These are phyloP conservation scores for Amniataba percoides DNA, from an alignment of 2,797 vertebrate species.

Conservation along the genomic window DNA sequence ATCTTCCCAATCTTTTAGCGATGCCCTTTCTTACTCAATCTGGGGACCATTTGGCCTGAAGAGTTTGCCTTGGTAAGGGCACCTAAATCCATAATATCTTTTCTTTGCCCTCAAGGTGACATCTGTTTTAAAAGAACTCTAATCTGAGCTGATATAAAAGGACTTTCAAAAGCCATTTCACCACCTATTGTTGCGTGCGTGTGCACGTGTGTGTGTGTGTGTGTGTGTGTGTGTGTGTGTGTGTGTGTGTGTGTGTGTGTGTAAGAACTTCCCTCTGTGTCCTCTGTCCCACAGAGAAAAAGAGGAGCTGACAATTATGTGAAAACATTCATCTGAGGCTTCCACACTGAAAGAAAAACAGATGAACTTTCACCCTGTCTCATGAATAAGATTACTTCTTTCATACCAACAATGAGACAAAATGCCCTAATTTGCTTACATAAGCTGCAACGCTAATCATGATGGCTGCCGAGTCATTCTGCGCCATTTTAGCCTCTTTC, in stretches of 20 bases:
- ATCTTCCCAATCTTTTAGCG: constrained; percentile 12
- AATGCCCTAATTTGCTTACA: constrained; percentile 37
- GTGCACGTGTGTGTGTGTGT: constrained; percentile 6
- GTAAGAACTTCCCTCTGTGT: constrained; percentile 27
- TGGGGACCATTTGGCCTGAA: constrained; percentile 30
- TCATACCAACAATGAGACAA: constrained; percentile 40
- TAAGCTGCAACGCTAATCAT: constrained; percentile 25
- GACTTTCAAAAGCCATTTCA: constrained; percentile 71
- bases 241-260: constrained; percentile 14
- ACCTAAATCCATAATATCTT: constrained; percentile 76
- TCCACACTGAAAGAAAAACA: constrained; percentile 29
- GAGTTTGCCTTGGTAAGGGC: constrained; percentile 43
- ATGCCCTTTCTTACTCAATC: constrained; percentile 48
- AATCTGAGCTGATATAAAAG: constrained; percentile 74
- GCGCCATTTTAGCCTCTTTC: constrained; percentile 33
- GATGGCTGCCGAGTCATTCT: constrained; percentile 17
- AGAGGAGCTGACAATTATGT: constrained; percentile 53
- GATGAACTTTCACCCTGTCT: constrained; percentile 43
- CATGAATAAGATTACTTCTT: constrained; percentile 41
- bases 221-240: background rate
- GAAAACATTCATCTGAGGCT: constrained; percentile 60
- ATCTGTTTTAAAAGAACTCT: constrained; percentile 77
- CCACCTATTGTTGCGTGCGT: constrained; percentile 61
- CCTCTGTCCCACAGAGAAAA: constrained; percentile 56
- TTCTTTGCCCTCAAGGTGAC: constrained; percentile 78